phyloP scores from a whole-genome alignment of 2,888 invertebrate genomes.

The Odontocerum albicorne region DNA sequence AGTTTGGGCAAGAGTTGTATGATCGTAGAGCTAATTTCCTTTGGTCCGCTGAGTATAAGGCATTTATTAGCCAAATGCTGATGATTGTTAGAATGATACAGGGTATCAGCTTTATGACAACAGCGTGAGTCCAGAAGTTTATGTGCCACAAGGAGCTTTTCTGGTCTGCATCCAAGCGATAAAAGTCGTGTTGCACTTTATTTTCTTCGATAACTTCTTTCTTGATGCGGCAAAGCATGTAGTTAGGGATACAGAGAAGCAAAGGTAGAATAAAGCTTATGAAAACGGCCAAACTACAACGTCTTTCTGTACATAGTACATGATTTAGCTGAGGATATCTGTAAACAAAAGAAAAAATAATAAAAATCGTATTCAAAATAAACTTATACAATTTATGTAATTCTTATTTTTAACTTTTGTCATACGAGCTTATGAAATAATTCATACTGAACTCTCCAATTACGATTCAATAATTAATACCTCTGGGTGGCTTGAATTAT shows the following conservation, averaged over 20 bases:
- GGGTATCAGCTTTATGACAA: constrained; percentile 78
- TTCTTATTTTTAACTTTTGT: no score
- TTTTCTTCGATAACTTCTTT: constrained; percentile 57
- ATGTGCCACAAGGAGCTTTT: constrained; percentile 64
- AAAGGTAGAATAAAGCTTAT: constrained; percentile 77
- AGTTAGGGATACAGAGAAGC: constrained; percentile 82
- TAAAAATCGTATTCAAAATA: neutral
- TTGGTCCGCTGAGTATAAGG: constrained; percentile 73
- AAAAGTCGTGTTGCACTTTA: constrained; percentile 49
- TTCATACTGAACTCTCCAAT: no score
- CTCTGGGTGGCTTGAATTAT: no score
- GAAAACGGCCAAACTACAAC: constrained; percentile 76
- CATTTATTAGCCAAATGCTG: constrained; percentile 69
- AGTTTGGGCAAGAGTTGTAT: constrained; percentile 59
- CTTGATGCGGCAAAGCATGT: constrained; percentile 62
- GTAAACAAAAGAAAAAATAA: constrained; percentile 38
- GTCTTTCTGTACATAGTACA: constrained; percentile 72
- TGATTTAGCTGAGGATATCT: constrained; percentile 79
- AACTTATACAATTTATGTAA: no score
- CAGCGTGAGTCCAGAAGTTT: constrained; percentile 82
- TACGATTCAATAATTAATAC: no score
- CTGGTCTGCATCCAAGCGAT: constrained; percentile 59
- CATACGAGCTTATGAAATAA: no score
- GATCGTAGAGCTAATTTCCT: constrained; percentile 70
- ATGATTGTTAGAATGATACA: constrained; percentile 76